Evolutionary conservation across 2,113 vertebrate species (phyloP).

Genomic region (Rallus limicola): DNA sequence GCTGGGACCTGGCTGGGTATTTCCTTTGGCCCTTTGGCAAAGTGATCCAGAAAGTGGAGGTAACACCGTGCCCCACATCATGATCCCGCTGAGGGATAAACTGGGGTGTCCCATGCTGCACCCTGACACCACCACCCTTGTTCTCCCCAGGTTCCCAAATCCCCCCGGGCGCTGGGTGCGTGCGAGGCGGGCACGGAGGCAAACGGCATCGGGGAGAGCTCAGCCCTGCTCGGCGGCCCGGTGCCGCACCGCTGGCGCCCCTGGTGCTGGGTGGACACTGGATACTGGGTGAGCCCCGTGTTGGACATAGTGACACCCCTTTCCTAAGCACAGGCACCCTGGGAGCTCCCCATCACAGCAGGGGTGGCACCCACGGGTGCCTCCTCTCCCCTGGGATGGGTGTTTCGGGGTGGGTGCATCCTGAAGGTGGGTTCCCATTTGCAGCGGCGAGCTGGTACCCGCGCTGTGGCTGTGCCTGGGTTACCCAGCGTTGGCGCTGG

Average conservation of each 20-base stretch:
- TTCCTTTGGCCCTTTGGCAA: conserved; percentile 88
- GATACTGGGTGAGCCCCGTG: conserved; percentile 73
- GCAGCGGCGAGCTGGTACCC: conserved; percentile 59
- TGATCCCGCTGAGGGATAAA: rapidly evolving
- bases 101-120: rapidly evolving
- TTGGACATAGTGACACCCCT: rapidly evolving
- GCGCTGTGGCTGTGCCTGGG: conserved; percentile 78
- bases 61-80: rapidly evolving
- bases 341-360: rapidly evolving
- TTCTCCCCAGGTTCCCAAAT: neutral
- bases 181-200: conserved; percentile 54
- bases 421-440: rapidly evolving
- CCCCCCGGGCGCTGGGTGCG: neutral
- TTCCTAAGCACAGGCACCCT: rapidly evolving
- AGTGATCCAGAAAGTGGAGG: conserved; percentile 76
- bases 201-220: conserved; percentile 30
- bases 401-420: rapidly evolving
- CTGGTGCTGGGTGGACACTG: neutral
- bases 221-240: conserved; percentile 31
- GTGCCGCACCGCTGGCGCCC: neutral
- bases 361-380: neutral
- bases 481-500: conserved; percentile 72
- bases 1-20: conserved; percentile 75
- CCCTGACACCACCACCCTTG: rapidly evolving
- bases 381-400: neutral